Conservation (phyloP, 2,797 vertebrate species). For the Okamejei kenojei region DNA sequence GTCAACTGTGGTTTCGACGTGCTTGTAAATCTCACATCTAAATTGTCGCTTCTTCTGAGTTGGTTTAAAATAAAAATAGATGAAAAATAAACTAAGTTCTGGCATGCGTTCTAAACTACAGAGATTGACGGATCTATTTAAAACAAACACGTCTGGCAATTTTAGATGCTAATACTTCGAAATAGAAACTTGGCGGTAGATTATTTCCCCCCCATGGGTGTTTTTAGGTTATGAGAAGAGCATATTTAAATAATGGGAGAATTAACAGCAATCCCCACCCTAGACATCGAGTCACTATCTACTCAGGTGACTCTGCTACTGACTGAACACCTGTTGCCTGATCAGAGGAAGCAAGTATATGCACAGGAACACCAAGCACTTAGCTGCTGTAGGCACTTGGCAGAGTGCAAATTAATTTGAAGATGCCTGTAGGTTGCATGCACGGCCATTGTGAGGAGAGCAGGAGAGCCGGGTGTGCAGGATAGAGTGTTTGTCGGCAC, state of each 20-base stretch:
- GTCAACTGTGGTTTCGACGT: not conserved
- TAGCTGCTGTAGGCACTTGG: too few species aligned
- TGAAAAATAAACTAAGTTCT: slow-evolving; percentile 28
- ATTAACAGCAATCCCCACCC: not conserved
- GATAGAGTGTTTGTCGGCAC: too few species aligned
- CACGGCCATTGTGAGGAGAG: not conserved
- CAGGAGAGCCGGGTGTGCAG: too few species aligned
- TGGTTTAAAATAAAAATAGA: slow-evolving; percentile 15
- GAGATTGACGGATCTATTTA: not conserved
- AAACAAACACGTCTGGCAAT: not conserved
- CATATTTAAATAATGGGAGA: not conserved
- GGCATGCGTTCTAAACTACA: not conserved
- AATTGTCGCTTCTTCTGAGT: not conserved
- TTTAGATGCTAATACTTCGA: not conserved
- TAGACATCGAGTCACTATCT: not conserved
- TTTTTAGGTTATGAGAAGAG: not conserved
- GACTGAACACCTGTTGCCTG: not conserved
- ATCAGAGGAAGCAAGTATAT: not conserved
- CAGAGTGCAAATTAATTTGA: not conserved
- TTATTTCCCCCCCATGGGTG: not conserved
- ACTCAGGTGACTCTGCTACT: not conserved
- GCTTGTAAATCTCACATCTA: not conserved
- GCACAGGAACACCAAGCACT: not conserved
- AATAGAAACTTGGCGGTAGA: not conserved
- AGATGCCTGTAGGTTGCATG: too few species aligned